phyloP scores from a whole-genome alignment of 2,113 vertebrate genomes.

The Leptosomus discolor region DNA sequence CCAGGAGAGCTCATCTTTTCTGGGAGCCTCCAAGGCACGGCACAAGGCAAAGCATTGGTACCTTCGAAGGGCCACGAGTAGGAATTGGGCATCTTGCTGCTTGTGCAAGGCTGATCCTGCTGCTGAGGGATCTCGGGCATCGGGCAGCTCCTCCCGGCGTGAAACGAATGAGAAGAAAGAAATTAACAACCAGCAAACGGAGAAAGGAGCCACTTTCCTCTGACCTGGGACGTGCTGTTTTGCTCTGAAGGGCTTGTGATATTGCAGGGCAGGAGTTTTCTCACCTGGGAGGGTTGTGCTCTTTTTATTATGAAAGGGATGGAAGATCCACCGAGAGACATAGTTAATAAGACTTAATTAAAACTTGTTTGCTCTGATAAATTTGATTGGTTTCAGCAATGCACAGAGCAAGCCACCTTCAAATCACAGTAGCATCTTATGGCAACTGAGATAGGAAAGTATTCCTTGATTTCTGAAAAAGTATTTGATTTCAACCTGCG shows the following conservation, averaged over 20 bases:
- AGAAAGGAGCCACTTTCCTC: not conserved
- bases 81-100: not conserved
- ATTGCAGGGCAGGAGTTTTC: accelerated
- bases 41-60: accelerated
- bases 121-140: not conserved
- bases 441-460: not conserved
- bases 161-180: not conserved
- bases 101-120: not conserved
- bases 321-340: not conserved
- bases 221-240: accelerated
- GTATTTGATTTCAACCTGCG: not conserved
- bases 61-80: accelerated
- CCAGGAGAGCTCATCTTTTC: not conserved
- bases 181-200: not conserved
- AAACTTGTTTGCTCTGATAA: not conserved
- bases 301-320: accelerated
- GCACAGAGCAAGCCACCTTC: not conserved
- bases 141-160: accelerated
- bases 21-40: not conserved
- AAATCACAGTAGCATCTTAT: accelerated
- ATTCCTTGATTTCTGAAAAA: not conserved
- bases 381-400: not conserved
- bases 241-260: accelerated
- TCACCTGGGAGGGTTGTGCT: not conserved
- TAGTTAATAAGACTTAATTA: not conserved